Percentiles rank a stretch among this genome's conserved stretches.
These are phyloP conservation scores for Triplophysa tibetana DNA, from an alignment of 2,113 vertebrate genomes.

Conservation along the genomic window DNA sequence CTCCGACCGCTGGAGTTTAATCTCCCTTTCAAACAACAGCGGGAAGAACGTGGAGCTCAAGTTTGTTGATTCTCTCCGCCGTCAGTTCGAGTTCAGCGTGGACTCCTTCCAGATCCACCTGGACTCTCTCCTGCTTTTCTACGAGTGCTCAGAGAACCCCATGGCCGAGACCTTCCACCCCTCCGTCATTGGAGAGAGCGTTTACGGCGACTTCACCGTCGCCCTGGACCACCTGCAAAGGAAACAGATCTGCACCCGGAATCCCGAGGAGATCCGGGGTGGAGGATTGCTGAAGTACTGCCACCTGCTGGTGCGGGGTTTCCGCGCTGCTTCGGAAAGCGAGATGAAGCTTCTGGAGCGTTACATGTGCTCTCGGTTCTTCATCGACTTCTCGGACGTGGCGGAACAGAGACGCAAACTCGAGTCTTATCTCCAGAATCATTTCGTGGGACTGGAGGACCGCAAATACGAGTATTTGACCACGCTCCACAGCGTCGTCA, in stretches of 20 bases:
- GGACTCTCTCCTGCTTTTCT: constrained; percentile 96
- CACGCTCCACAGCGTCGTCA: constrained; percentile 91
- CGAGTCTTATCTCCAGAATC: constrained; percentile 97
- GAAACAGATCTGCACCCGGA: constrained; percentile 92
- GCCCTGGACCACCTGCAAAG: constrained; percentile 94
- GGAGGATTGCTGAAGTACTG: constrained; percentile 98
- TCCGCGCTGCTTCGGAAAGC: constrained; percentile 82
- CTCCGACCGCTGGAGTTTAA: constrained; percentile 97
- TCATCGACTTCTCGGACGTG: constrained; percentile 97
- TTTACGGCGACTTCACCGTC: constrained; percentile 93
- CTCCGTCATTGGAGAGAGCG: constrained; percentile 93
- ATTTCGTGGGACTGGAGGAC: constrained; percentile 96
- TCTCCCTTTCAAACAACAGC: constrained; percentile 96
- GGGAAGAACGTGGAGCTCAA: constrained; percentile 99
- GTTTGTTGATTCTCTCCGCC: constrained; percentile 95
- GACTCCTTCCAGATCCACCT: constrained; percentile 98
- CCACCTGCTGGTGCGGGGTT: constrained; percentile 95
- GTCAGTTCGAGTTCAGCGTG: constrained; percentile 99
- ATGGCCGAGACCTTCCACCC: constrained; percentile 97
- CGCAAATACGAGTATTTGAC: constrained; percentile 98
- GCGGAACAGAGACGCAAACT: constrained; percentile 92
- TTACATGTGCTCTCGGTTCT: constrained; percentile 99
- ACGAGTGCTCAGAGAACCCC: constrained; percentile 94
- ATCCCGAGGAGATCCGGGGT: constrained; percentile 95
- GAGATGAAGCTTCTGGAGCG: constrained; percentile 95